A percentile compares a stretch with the other conserved stretches of the same genome.
Conservation (phyloP, 2,888 invertebrate species). For the Ceraclea dissimilis region DNA sequence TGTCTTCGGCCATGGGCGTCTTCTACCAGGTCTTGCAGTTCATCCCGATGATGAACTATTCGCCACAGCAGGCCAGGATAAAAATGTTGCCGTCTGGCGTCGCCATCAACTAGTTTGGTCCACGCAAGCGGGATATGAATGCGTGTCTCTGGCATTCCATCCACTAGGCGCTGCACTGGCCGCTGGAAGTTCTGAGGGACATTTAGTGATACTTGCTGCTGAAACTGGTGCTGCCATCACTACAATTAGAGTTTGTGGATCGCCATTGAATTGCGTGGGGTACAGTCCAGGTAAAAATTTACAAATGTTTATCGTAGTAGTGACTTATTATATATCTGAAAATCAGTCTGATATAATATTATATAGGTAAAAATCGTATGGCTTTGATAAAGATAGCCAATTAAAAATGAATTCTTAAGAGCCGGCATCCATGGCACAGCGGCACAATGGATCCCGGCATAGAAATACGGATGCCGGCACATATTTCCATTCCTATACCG, state of each 20-base stretch:
- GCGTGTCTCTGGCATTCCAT: slow-evolving; percentile 81
- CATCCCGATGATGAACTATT: slow-evolving; percentile 89
- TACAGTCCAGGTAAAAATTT: slow-evolving; percentile 74
- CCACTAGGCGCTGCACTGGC: slow-evolving; percentile 81
- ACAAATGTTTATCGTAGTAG: neutral
- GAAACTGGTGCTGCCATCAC: slow-evolving; percentile 80
- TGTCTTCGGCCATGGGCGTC: slow-evolving; percentile 82
- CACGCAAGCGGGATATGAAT: slow-evolving; percentile 77
- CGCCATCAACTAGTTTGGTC: slow-evolving; percentile 83
- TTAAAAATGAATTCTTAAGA: too few relatives aligned
- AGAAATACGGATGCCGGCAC: too few relatives aligned
- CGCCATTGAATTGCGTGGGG: slow-evolving; percentile 76
- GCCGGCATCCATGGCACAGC: too few relatives aligned
- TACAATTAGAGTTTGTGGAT: slow-evolving; percentile 79
- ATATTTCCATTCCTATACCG: too few relatives aligned
- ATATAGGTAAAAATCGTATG: too few relatives aligned
- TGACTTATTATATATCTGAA: too few relatives aligned
- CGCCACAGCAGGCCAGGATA: slow-evolving; percentile 87
- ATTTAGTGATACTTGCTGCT: slow-evolving; percentile 76
- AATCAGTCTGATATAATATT: too few relatives aligned
- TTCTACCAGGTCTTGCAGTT: slow-evolving; percentile 79
- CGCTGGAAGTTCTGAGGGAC: slow-evolving; percentile 85
- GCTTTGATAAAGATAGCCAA: too few relatives aligned
- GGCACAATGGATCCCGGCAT: too few relatives aligned
- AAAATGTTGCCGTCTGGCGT: slow-evolving; percentile 84